These are phyloP conservation scores for Chloropsis hardwickii DNA, from an alignment of 2,113 vertebrate species.

Conservation along the genomic window DNA sequence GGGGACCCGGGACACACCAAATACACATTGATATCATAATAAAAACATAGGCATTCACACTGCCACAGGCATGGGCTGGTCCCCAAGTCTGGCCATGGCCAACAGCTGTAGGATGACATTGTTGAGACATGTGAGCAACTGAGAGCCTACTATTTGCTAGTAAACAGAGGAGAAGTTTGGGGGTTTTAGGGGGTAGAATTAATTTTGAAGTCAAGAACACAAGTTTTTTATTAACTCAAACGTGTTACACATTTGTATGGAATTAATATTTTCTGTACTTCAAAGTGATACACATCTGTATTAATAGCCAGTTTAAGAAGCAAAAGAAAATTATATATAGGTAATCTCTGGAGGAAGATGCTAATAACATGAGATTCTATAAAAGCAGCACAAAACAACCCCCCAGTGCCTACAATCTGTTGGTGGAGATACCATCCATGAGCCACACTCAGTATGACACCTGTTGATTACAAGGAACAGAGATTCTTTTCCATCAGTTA, in stretches of 20 bases:
- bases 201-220: not conserved
- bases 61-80: not conserved
- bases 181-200: accelerated
- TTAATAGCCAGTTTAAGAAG: not conserved
- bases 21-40: no score
- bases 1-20: no score
- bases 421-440: not conserved
- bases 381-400: not conserved
- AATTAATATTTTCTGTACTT: not conserved
- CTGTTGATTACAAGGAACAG: not conserved
- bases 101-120: not conserved
- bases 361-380: not conserved
- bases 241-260: accelerated
- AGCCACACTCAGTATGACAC: not conserved
- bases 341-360: not conserved
- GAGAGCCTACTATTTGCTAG: not conserved
- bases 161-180: not conserved
- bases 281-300: not conserved
- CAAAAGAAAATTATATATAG: not conserved
- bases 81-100: not conserved
- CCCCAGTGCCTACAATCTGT: not conserved
- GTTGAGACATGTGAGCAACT: not conserved
- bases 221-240: not conserved
- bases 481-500: not conserved
- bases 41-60: no score